phyloP scores from a whole-genome alignment of 2,888 invertebrate species.

The Scaptomyza tumidula region DNA sequence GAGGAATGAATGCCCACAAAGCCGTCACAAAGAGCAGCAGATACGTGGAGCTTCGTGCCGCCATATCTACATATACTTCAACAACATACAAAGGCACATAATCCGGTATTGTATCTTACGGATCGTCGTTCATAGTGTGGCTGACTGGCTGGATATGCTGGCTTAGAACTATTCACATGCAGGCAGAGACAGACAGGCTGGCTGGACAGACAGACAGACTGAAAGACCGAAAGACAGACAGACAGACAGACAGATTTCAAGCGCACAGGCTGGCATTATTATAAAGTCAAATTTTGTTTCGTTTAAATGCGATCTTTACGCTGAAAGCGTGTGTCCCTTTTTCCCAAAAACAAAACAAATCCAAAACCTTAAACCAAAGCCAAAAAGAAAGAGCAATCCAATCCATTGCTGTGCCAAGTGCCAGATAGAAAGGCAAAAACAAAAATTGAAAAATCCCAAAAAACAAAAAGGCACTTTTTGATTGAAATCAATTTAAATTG shows the following conservation, averaged over 20 bases:
- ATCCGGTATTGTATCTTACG: conserved; percentile 81
- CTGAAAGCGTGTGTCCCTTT: conserved; percentile 81
- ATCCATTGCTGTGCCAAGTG: conserved; percentile 52
- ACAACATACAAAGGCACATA: conserved; percentile 67
- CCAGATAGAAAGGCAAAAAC: conserved; percentile 36
- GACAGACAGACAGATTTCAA: conserved; percentile 23
- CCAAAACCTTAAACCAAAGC: conserved; percentile 26
- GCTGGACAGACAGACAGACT: conserved; percentile 13
- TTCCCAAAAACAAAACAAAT: conserved; percentile 37
- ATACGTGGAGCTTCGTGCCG: conserved; percentile 71
- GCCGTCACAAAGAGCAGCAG: conserved; percentile 72
- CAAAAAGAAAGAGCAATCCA: conserved; percentile 36
- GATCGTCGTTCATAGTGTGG: conserved; percentile 61
- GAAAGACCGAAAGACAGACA: conserved; percentile 23
- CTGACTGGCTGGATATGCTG: conserved; percentile 68
- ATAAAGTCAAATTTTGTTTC: conserved; percentile 82
- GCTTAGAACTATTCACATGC: conserved; percentile 59
- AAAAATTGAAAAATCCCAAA: conserved; percentile 62
- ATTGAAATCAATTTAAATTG: conserved; percentile 82
- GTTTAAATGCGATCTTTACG: conserved; percentile 81
- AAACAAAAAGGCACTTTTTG: conserved; percentile 78
- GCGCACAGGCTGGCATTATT: conserved; percentile 73
- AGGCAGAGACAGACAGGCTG: conserved; percentile 20
- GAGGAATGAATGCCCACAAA: conserved; percentile 67
- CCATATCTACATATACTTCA: conserved; percentile 76